These are phyloP conservation scores for Eledona agricola DNA, from an alignment of 2,888 invertebrate genomes.

Conservation along the genomic window DNA sequence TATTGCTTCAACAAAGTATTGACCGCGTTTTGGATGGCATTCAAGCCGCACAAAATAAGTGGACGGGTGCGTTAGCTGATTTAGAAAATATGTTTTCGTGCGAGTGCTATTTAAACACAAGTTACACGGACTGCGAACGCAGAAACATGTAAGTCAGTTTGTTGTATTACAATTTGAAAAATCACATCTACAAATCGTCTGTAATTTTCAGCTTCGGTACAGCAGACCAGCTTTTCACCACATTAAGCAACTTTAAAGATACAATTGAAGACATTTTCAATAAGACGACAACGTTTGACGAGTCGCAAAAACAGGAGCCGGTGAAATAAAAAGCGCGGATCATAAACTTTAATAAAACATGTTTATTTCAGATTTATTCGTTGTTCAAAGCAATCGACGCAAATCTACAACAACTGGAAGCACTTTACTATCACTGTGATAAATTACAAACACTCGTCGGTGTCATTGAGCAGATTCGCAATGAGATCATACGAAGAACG, in stretches of 20 bases:
- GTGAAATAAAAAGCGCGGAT: slow-evolving; percentile 2
- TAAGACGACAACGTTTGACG: not conserved
- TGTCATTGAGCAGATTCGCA: slow-evolving; percentile 2
- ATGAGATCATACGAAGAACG: not conserved
- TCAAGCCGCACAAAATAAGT: slow-evolving; percentile 1
- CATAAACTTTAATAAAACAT: not conserved
- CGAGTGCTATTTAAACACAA: slow-evolving; percentile 5
- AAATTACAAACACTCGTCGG: slow-evolving; percentile 4
- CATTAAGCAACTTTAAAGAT: too few species aligned
- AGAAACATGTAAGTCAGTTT: slow-evolving; percentile 9
- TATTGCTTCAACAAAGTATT: not conserved
- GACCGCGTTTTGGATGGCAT: slow-evolving; percentile 1
- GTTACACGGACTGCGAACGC: not conserved
- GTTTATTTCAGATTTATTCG: slow-evolving; percentile 8
- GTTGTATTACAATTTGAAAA: too few species aligned
- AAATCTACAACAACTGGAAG: slow-evolving; percentile 6
- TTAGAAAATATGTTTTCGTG: slow-evolving; percentile 10
- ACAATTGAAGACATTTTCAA: too few species aligned
- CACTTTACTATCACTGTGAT: slow-evolving; percentile 4
- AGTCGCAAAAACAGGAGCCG: not conserved
- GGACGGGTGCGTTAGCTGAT: not conserved
- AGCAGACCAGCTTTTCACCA: too few species aligned
- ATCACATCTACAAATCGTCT: too few species aligned
- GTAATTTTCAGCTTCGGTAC: too few species aligned
- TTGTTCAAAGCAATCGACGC: slow-evolving; percentile 3